Conservation (phyloP, 1,140 invertebrate genomes). For the Drosophila athabasca region DNA sequence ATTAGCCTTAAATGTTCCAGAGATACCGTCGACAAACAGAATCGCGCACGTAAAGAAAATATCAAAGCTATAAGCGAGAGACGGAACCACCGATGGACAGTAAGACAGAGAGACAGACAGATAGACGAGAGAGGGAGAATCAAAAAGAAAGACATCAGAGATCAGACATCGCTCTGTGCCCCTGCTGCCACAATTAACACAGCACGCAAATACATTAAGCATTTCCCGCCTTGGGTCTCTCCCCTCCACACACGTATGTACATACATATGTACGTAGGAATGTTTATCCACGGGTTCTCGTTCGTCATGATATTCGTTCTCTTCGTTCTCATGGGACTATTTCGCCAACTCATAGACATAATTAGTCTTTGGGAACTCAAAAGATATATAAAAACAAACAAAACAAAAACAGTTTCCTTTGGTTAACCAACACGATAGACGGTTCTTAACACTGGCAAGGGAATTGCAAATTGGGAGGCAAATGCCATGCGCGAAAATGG, state of each 20-base stretch:
- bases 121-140: not conserved
- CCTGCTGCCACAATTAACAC: conserved; percentile 51
- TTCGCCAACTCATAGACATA: conserved; percentile 48
- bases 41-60: conserved; percentile 66
- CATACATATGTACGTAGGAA: not conserved
- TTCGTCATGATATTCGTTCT: conserved; percentile 1
- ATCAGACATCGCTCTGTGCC: conserved; percentile 31
- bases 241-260: not conserved
- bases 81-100: conserved; percentile 25
- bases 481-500: no score
- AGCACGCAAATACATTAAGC: conserved; percentile 56
- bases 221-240: not conserved
- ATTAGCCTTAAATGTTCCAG: conserved; percentile 77
- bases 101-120: not conserved
- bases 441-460: no score
- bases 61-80: conserved; percentile 21
- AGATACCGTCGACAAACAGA: conserved; percentile 62
- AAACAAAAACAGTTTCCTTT: no score
- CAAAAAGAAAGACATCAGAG: conserved; percentile 15
- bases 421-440: no score
- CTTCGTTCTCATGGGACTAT: conserved; percentile 6
- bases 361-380: conserved; percentile 26
- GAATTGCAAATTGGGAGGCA: no score
- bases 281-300: no score
- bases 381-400: no score